Percentiles rank a stretch among this genome's conserved stretches.
Conservation (phyloP, 2,797 vertebrate species). For the Rhabdomys pumilio region DNA sequence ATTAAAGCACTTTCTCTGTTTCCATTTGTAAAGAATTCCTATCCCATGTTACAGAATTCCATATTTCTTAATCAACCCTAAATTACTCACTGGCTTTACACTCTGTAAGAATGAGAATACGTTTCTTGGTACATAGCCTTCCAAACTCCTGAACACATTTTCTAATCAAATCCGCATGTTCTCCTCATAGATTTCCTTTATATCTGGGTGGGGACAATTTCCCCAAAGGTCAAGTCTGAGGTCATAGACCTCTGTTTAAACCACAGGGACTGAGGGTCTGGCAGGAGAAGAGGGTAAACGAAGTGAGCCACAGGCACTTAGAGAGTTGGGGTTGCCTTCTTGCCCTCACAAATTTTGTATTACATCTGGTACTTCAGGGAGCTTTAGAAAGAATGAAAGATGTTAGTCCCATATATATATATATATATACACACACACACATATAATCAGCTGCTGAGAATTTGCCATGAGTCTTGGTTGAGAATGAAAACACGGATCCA, state of each 20-base stretch:
- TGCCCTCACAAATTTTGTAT: conserved; percentile 54
- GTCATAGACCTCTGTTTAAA: conserved; percentile 80
- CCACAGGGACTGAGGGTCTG: conserved; percentile 64
- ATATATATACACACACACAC: too few species aligned
- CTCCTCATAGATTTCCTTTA: conserved; percentile 76
- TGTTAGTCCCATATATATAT: neutral
- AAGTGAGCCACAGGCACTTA: conserved; percentile 61
- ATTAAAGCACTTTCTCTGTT: conserved; percentile 45
- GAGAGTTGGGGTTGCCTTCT: conserved; percentile 62
- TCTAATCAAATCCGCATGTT: conserved; percentile 84
- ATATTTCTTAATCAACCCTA: conserved; percentile 73
- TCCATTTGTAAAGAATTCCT: conserved; percentile 70
- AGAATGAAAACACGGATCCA: conserved; percentile 75
- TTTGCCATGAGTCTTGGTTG: conserved; percentile 69
- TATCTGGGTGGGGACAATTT: conserved; percentile 81
- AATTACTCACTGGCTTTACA: conserved; percentile 69
- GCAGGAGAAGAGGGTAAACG: conserved; percentile 60
- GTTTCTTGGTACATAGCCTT: conserved; percentile 74
- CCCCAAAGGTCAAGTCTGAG: conserved; percentile 81
- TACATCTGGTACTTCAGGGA: conserved; percentile 68
- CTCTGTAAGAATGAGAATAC: conserved; percentile 67
- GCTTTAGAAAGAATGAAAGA: conserved; percentile 71
- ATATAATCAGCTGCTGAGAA: conserved; percentile 69
- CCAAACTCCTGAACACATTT: conserved; percentile 76
- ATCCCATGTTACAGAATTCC: conserved; percentile 48